These are phyloP conservation scores for Taenaris catops DNA, from an alignment of 2,888 invertebrate genomes.

Conservation along the genomic window DNA sequence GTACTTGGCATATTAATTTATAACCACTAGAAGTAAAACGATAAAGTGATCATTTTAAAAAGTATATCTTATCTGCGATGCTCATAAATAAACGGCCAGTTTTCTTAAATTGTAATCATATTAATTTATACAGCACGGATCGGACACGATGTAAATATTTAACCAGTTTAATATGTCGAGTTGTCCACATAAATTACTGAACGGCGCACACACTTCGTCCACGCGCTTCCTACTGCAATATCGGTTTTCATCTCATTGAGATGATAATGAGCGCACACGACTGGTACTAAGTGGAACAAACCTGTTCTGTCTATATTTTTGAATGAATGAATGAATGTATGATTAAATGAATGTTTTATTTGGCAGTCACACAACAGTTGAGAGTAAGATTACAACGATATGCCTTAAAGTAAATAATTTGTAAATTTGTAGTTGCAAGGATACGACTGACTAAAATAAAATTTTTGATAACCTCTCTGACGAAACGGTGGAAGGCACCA, in stretches of 20 bases:
- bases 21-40: conserved; percentile 1
- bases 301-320: conserved; percentile 6
- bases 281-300: conserved; percentile 9
- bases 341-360: no score
- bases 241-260: conserved; percentile 25
- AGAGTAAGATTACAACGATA: no score
- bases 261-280: conserved; percentile 24
- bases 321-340: no score
- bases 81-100: conserved; percentile 8
- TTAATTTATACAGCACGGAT: conserved; percentile 11
- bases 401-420: no score
- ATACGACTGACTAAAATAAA: no score
- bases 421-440: no score
- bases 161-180: conserved; percentile 6
- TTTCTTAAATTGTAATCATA: conserved; percentile 11
- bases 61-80: conserved; percentile 2
- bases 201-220: conserved; percentile 13
- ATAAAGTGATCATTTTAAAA: conserved; percentile 9
- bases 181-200: conserved; percentile 5
- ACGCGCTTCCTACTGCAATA: conserved; percentile 11
- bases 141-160: conserved; percentile 10
- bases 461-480: no score
- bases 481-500: no score
- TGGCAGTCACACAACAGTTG: no score
- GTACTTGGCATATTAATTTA: conserved; percentile 3